Evolutionary conservation across 2,797 vertebrate species (phyloP).

Genomic region (Neostethus bicornis): DNA sequence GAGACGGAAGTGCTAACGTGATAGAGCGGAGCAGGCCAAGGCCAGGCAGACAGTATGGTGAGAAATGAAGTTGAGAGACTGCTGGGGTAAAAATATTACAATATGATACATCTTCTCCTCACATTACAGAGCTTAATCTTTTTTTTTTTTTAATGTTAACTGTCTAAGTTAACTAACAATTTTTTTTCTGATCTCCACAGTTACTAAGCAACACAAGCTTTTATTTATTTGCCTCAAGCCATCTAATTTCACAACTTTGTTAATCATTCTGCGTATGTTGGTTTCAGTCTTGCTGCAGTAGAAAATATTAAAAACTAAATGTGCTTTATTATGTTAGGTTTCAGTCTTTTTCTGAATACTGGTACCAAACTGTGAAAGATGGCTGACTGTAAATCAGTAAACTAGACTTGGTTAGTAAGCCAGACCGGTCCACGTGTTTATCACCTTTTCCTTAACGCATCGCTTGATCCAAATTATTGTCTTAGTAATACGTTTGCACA

Average conservation of each 20-base stretch:
- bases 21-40: constrained; percentile 33
- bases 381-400: not conserved
- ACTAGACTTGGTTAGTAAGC: no score
- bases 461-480: not conserved
- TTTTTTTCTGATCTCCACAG: not conserved
- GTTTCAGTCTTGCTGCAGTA: not conserved
- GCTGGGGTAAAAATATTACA: not conserved
- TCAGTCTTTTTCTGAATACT: not conserved
- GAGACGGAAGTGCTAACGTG: constrained; percentile 38
- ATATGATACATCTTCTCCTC: not conserved
- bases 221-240: not conserved
- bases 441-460: not conserved
- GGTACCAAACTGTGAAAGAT: not conserved
- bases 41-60: constrained; percentile 21
- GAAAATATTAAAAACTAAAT: not conserved
- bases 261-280: not conserved
- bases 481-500: not conserved
- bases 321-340: not conserved
- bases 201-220: not conserved
- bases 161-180: not conserved
- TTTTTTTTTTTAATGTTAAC: not conserved
- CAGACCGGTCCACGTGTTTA: no score
- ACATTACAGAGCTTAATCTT: not conserved
- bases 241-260: not conserved
- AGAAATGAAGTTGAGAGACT: constrained; percentile 27